Percentiles rank a stretch among this genome's conserved stretches.
phyloP scores from a whole-genome alignment of 2,888 invertebrate species.

The Steromphala cineraria region DNA sequence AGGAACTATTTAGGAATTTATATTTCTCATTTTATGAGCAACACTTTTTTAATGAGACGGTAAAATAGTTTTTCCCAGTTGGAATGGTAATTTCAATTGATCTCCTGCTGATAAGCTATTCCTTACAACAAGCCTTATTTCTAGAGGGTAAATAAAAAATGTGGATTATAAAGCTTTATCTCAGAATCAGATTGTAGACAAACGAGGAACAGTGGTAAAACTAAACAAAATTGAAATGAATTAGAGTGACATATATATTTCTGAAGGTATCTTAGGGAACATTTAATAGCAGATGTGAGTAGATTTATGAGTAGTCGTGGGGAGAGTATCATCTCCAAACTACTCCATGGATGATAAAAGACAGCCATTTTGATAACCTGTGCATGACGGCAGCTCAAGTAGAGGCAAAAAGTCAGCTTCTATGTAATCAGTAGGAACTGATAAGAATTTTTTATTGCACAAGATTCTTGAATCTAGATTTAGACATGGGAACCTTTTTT shows the following conservation, averaged over 20 bases:
- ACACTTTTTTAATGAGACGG: too few relatives aligned
- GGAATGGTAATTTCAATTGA: background rate
- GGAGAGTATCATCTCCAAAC: background rate
- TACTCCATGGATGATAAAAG: background rate
- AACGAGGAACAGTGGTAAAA: too few relatives aligned
- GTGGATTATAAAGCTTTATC: background rate
- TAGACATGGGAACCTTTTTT: too few relatives aligned
- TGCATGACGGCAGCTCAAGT: background rate
- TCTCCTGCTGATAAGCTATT: background rate
- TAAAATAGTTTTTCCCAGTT: background rate
- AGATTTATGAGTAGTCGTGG: background rate
- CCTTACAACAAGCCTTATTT: background rate
- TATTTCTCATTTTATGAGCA: too few relatives aligned
- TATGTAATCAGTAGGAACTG: too few relatives aligned
- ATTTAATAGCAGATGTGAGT: background rate
- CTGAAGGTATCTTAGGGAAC: background rate
- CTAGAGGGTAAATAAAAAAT: background rate
- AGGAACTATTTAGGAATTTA: too few relatives aligned
- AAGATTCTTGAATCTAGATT: too few relatives aligned
- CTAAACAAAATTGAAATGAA: too few relatives aligned
- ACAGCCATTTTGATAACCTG: background rate
- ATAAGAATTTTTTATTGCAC: too few relatives aligned
- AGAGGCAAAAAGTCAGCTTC: too few relatives aligned
- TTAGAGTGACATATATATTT: background rate
- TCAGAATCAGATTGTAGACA: background rate